Conservation (phyloP, 2,113 vertebrate species). For the Trematocara stigmaticum region DNA sequence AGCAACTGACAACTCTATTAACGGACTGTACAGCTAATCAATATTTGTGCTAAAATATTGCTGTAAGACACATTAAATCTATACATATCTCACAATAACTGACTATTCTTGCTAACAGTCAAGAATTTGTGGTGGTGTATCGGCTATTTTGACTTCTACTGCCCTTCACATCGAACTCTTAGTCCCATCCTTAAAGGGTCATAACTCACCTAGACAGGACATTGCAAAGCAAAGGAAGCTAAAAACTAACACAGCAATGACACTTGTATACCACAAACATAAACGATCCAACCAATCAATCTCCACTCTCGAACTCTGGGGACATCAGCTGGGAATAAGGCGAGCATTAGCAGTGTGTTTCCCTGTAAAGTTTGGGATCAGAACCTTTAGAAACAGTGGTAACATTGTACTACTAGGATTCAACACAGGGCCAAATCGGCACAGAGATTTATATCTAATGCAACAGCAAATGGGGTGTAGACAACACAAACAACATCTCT, state of each 20-base stretch:
- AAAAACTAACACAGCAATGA: background rate
- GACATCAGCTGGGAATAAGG: background rate
- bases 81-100: background rate
- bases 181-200: background rate
- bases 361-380: constrained; percentile 12
- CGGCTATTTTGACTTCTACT: background rate
- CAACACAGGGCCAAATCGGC: constrained; percentile 17
- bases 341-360: background rate
- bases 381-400: background rate
- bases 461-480: constrained; percentile 28
- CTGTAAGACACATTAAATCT: background rate
- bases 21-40: background rate
- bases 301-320: background rate
- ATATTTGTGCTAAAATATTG: background rate
- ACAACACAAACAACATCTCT: constrained; percentile 16
- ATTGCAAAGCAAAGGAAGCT: background rate
- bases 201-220: background rate
- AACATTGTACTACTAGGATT: background rate
- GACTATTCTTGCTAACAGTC: background rate
- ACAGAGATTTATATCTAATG: constrained; percentile 28
- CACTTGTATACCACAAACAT: background rate
- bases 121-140: background rate
- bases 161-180: background rate
- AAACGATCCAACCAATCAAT: background rate
- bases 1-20: background rate